Evolutionary conservation across 2,888 invertebrate genomes (phyloP).

Genomic region (Pyrgus malvae): DNA sequence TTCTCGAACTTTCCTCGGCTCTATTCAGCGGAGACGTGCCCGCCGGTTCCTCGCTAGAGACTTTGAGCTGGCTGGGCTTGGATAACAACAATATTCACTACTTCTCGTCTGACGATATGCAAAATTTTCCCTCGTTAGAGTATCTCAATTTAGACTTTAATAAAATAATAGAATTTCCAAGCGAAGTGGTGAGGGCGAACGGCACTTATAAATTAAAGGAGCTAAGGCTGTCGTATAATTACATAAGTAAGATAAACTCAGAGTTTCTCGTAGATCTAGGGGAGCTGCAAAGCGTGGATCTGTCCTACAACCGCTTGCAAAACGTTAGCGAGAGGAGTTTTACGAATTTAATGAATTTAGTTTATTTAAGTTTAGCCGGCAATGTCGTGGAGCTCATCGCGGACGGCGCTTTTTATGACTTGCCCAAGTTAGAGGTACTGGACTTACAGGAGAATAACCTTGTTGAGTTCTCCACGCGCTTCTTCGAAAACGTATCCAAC

Average conservation of each 20-base stretch:
- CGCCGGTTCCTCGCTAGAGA: conserved; percentile 82
- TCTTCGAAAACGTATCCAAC: conserved; percentile 84
- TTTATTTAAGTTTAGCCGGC: conserved; percentile 88
- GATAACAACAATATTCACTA: conserved; percentile 89
- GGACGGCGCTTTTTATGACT: conserved; percentile 85
- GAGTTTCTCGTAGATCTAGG: conserved; percentile 85
- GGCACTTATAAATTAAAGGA: conserved; percentile 86
- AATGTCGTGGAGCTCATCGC: conserved; percentile 86
- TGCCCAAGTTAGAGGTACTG: conserved; percentile 86
- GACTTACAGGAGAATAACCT: conserved; percentile 89
- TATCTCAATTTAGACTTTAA: conserved; percentile 93
- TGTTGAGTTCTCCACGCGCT: conserved; percentile 82
- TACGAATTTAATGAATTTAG: conserved; percentile 85
- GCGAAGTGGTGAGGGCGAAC: conserved; percentile 53
- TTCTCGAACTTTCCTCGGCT: conserved; percentile 90
- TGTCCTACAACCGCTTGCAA: conserved; percentile 87
- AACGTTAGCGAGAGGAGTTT: conserved; percentile 85
- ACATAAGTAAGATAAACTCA: conserved; percentile 83
- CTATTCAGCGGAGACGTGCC: conserved; percentile 87
- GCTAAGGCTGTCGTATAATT: conserved; percentile 90
- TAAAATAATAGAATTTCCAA: conserved; percentile 86
- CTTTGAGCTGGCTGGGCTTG: conserved; percentile 88
- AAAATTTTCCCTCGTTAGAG: conserved; percentile 84
- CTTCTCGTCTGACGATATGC: conserved; percentile 83
- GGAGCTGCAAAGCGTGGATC: conserved; percentile 86